These are phyloP conservation scores for Eueremaeus valkanovi DNA, from an alignment of 2,888 invertebrate genomes.

Conservation along the genomic window DNA sequence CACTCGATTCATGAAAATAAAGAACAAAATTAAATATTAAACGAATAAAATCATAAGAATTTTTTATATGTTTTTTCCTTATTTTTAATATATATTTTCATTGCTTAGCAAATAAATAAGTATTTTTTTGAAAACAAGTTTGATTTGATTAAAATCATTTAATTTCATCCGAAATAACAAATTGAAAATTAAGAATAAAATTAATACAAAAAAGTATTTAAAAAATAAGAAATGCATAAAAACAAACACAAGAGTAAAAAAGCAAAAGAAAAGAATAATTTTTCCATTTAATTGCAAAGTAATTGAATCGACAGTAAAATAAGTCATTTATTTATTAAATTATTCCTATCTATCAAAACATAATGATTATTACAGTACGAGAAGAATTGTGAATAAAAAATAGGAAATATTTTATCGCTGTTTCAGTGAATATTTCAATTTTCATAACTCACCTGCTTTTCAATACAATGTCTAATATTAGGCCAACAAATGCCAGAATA, in stretches of 20 bases:
- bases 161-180: too few relatives aligned
- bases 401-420: too few relatives aligned
- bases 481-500: background rate
- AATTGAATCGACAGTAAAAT: constrained; percentile 1
- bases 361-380: background rate
- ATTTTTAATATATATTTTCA: background rate
- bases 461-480: background rate
- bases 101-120: too few relatives aligned
- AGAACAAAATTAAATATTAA: background rate
- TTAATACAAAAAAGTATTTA: too few relatives aligned
- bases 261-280: too few relatives aligned
- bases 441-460: constrained; percentile 16
- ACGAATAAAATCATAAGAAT: background rate
- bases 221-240: too few relatives aligned
- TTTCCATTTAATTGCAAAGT: constrained; percentile 1
- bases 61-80: background rate
- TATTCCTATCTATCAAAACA: background rate
- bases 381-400: background rate
- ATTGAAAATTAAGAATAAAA: too few relatives aligned
- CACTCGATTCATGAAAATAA: background rate
- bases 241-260: too few relatives aligned
- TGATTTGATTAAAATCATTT: too few relatives aligned
- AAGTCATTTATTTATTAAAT: background rate
- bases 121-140: too few relatives aligned
- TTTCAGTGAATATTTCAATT: too few relatives aligned